Evolutionary conservation across 30 jellyfish, hydroid and myxozoan species (phyloP).

Genomic region (Catostylus mosaicus): DNA sequence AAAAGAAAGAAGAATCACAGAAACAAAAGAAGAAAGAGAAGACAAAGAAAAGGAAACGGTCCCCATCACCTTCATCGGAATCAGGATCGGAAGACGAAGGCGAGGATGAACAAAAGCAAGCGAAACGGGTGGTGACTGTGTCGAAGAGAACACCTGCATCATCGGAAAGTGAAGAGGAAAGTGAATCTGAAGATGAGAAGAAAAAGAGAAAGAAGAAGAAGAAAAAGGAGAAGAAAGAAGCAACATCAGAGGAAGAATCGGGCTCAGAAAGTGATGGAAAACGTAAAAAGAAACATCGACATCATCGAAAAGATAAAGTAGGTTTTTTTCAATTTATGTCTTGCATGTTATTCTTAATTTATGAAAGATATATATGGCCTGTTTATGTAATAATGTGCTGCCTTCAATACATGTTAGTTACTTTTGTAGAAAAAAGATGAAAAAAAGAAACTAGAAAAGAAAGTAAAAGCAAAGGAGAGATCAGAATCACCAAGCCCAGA

Average conservation of each 20-base stretch:
- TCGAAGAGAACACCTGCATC: slow-evolving; percentile 48
- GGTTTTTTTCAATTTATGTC: background rate
- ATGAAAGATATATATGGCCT: background rate
- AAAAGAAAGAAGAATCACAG: slow-evolving; percentile 13
- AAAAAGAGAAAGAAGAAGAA: slow-evolving; percentile 41
- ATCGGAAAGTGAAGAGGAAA: slow-evolving; percentile 64
- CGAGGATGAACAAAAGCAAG: slow-evolving; percentile 16
- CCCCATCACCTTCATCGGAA: slow-evolving; percentile 53
- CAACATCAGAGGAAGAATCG: slow-evolving; percentile 58
- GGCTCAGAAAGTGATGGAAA: slow-evolving; percentile 59
- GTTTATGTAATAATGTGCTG: no score
- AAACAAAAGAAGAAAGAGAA: slow-evolving; percentile 39
- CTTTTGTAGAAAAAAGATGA: slow-evolving; percentile 32
- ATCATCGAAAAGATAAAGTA: slow-evolving; percentile 35
- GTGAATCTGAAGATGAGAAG: slow-evolving; percentile 35
- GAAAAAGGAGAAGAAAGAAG: slow-evolving; percentile 35
- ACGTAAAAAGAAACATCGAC: slow-evolving; percentile 35
- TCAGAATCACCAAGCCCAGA: slow-evolving; percentile 58
- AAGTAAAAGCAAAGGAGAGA: slow-evolving; percentile 32
- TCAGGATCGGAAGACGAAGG: slow-evolving; percentile 54
- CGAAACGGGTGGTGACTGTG: slow-evolving; percentile 62
- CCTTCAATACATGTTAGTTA: no score
- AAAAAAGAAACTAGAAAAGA: slow-evolving; percentile 39
- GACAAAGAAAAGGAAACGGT: slow-evolving; percentile 28
- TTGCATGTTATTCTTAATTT: background rate